Conservation (phyloP, 2,888 invertebrate genomes). For the Agriotes lineatus region DNA sequence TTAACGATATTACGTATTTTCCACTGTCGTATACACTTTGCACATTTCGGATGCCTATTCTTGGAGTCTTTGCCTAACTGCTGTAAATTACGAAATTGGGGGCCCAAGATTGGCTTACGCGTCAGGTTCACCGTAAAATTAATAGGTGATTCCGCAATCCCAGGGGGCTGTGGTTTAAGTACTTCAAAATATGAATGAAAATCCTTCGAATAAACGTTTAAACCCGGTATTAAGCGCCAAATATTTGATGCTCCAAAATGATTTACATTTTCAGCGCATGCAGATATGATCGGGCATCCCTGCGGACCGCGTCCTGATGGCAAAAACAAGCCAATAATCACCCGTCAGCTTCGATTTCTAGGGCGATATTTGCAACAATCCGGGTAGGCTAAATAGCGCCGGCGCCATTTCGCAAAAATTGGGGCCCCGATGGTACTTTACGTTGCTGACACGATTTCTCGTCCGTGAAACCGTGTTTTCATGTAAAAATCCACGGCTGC, state of each 20-base stretch:
- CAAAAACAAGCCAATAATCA: slow-evolving; percentile 38
- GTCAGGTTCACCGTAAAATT: too few relatives aligned
- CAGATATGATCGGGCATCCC: slow-evolving; percentile 31
- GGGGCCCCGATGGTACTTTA: too few relatives aligned
- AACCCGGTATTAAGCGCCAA: slow-evolving; percentile 4
- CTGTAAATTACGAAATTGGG: too few relatives aligned
- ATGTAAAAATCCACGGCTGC: background rate
- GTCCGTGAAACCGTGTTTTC: background rate
- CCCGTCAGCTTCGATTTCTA: slow-evolving; percentile 31
- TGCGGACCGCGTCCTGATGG: slow-evolving; percentile 25
- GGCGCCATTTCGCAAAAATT: background rate
- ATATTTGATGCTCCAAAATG: slow-evolving; percentile 8
- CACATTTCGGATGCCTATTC: too few relatives aligned
- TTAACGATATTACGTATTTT: too few relatives aligned
- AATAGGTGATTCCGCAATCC: too few relatives aligned
- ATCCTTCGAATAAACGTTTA: too few relatives aligned
- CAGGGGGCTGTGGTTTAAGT: too few relatives aligned
- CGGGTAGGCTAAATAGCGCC: background rate
- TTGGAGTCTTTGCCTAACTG: too few relatives aligned
- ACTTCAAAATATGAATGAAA: too few relatives aligned
- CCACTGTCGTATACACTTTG: too few relatives aligned
- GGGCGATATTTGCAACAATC: slow-evolving; percentile 20
- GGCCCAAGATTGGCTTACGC: too few relatives aligned
- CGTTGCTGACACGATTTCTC: background rate
- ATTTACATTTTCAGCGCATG: slow-evolving; percentile 34